Percentiles rank a stretch among this genome's conserved stretches.
Evolutionary conservation across 2,888 invertebrate species (phyloP).

Genomic region (Drosophila tripunctata): DNA sequence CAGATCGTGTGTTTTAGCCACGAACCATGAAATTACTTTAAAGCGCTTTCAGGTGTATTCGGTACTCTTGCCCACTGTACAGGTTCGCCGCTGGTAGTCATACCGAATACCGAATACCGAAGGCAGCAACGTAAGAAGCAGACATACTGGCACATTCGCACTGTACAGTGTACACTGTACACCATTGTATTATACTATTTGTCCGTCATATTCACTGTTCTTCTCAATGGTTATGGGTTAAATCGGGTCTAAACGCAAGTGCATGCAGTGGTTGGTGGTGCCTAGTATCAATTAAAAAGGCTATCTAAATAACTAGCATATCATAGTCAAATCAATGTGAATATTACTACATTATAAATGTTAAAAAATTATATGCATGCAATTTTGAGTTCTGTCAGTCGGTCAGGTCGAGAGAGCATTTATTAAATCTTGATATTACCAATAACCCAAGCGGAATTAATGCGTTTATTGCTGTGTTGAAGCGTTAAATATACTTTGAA

Average conservation of each 20-base stretch:
- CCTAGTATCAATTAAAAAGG: no score
- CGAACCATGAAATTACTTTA: no score
- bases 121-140: conserved; percentile 36
- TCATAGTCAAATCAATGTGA: no score
- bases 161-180: conserved; percentile 10
- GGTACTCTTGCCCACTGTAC: conserved; percentile 2
- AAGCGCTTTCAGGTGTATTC: neutral
- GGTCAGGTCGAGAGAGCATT: neutral
- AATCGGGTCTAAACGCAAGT: neutral
- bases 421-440: neutral
- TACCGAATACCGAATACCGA: neutral
- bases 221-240: neutral
- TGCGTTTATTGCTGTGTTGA: conserved; percentile 29
- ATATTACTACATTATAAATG: no score
- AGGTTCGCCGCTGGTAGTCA: conserved; percentile 32
- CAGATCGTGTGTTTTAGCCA: no score
- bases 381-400: neutral
- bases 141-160: conserved; percentile 57
- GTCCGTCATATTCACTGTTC: neutral
- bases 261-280: no score
- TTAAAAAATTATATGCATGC: neutral
- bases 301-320: neutral
- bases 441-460: conserved; percentile 39
- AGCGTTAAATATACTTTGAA: conserved; percentile 23
- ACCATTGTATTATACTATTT: no score